Evolutionary conservation across 2,797 vertebrate species (phyloP).

Genomic region (Acipenser ruthenus): DNA sequence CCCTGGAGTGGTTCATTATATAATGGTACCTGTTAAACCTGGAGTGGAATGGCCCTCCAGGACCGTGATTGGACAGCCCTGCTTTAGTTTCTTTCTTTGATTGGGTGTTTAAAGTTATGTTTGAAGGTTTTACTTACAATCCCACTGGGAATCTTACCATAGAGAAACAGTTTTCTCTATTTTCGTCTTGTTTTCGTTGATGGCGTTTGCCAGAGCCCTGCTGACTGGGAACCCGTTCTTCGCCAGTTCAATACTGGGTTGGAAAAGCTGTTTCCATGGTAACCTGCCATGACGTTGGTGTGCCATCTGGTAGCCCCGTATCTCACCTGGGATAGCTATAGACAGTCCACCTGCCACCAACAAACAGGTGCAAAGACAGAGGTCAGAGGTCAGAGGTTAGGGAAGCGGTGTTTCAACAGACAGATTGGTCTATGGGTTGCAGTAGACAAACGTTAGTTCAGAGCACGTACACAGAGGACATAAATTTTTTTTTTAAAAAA

Average conservation of each 20-base stretch:
- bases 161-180: slow-evolving; percentile 52
- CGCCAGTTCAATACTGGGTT: slow-evolving; percentile 80
- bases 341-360: slow-evolving; percentile 69
- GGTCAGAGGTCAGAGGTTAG: not conserved
- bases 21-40: no score
- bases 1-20: no score
- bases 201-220: slow-evolving; percentile 62
- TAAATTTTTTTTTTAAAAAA: no score
- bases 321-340: slow-evolving; percentile 85
- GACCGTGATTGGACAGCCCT: no score
- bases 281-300: slow-evolving; percentile 78
- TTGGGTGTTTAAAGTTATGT: no score
- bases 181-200: slow-evolving; percentile 29
- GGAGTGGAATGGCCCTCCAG: no score
- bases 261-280: slow-evolving; percentile 80
- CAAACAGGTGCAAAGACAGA: not conserved
- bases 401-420: slow-evolving; percentile 13
- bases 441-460: no score
- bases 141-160: slow-evolving; percentile 56
- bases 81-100: no score
- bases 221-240: slow-evolving; percentile 75
- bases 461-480: no score
- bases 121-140: no score
- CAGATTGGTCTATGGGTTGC: no score
- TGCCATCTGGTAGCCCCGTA: slow-evolving; percentile 82